A percentile compares a stretch with the other conserved stretches of the same genome.
Conservation (phyloP, 1,140 invertebrate genomes). For the Drosophila equinoxialis region DNA sequence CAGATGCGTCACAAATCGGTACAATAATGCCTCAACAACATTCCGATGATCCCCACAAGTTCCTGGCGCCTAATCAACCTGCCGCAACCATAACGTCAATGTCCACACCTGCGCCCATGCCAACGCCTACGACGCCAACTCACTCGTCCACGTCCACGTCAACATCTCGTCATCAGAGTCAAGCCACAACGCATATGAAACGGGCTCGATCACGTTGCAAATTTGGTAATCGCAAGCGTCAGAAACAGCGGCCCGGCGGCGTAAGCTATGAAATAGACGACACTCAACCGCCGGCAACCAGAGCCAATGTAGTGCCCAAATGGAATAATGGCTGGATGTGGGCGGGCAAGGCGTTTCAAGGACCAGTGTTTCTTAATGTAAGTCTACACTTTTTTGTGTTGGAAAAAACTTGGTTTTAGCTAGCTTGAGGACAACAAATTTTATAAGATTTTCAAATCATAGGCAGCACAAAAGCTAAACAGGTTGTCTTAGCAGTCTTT, state of each 20-base stretch:
- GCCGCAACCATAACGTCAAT: neutral
- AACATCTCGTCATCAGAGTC: constrained; percentile 21
- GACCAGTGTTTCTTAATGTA: constrained; percentile 94
- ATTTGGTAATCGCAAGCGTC: constrained; percentile 77
- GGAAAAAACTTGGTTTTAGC: too few species aligned
- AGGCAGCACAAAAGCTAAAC: too few species aligned
- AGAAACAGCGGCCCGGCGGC: constrained; percentile 64
- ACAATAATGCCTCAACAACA: constrained; percentile 43
- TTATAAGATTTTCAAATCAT: too few species aligned
- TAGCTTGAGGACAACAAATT: too few species aligned
- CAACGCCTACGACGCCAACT: neutral
- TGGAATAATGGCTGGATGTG: constrained; percentile 97
- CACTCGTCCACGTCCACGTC: constrained; percentile 16
- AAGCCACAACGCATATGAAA: constrained; percentile 54
- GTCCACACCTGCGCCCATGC: neutral
- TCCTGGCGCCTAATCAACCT: constrained; percentile 52
- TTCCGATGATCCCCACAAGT: constrained; percentile 70
- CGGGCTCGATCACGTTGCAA: constrained; percentile 73
- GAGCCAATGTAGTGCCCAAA: constrained; percentile 86
- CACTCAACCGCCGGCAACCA: constrained; percentile 78
- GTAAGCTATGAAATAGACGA: constrained; percentile 75
- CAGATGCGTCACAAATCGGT: neutral
- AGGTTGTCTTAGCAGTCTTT: too few species aligned
- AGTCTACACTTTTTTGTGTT: constrained; percentile 66
- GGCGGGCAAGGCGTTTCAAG: constrained; percentile 92